Base-by-base conservation (phyloP, 2,888 invertebrate species). In the Antitype chi region DNA sequence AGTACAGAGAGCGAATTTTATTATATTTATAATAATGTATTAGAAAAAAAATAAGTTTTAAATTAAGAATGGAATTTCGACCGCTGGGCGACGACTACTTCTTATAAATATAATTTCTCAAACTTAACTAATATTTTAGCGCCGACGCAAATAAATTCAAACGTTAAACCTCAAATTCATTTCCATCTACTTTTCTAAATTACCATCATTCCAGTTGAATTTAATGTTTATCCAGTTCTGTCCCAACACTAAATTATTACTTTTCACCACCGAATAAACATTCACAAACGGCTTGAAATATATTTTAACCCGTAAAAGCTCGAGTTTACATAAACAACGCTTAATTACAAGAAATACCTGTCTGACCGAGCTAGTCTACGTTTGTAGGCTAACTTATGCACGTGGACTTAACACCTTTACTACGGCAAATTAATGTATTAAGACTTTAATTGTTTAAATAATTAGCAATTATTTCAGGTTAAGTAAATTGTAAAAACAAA, bases 291-390 rank as follows among this genome's bases (percentile, higher is more conserved):
- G 60, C 57, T 82, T 68, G 20, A 70, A 81, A 84, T 70, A 74
- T 71, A 84, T 76, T 76, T 81, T 71, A 72, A 84, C 81, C 76
- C 84, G 76, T 63, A 77, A 76, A 80, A 64, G 74, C 80, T 67
- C n/a, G 68, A 55, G 60, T 84, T 47, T 57, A 69, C 68, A 32
- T 72, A 82, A 82, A 84, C 62, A 59, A 15, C 64, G 53, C 69
- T 74, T 84, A 74, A 84, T 84, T 84, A 70, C 84, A 59, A 84
- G 78, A 80, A 80, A 84, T 83, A 83, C 71, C 73, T 84, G 73
- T 62, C 76, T n/a, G 4, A 59, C 57, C 28, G 70, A 60, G 70
- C 72, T 55, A 64, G 73, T 38, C 69, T 59, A 67, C 71, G 62
- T 79, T 71, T 74, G 62, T 71, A 64, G 47, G 23, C 64, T 38